A percentile compares a stretch with the other conserved stretches of the same genome.
phyloP scores from a whole-genome alignment of 2,888 invertebrate genomes.

The Caenorhabditis angaria region DNA sequence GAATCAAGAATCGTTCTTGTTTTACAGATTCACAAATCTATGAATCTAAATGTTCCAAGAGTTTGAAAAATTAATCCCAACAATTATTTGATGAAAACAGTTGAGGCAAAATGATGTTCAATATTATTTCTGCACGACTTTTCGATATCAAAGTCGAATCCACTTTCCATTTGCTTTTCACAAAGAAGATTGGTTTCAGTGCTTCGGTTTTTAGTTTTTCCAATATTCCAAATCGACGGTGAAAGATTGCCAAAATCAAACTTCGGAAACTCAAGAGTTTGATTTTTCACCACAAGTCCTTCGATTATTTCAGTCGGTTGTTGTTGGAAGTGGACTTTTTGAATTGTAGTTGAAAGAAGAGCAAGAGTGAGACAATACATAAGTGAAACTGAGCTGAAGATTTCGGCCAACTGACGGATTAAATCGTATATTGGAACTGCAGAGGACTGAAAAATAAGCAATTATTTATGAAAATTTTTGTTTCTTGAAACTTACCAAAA shows the following conservation, averaged over 20 bases:
- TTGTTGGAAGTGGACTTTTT: constrained; percentile 8
- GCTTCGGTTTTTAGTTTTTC: background rate
- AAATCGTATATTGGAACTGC: constrained; percentile 28
- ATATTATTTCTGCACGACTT: background rate
- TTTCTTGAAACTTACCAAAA: constrained; percentile 23
- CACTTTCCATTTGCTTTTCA: background rate
- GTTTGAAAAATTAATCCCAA: too few species aligned
- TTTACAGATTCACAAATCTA: too few species aligned
- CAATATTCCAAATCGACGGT: background rate
- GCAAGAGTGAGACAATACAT: constrained; percentile 42
- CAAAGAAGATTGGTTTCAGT: too few species aligned
- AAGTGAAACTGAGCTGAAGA: constrained; percentile 37
- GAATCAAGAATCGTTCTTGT: too few species aligned
- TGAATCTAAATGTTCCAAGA: too few species aligned
- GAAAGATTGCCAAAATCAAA: too few species aligned
- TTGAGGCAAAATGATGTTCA: background rate
- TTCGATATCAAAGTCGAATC: background rate
- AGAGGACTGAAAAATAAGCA: constrained; percentile 22
- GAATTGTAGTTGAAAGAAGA: constrained; percentile 25
- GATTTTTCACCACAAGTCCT: background rate
- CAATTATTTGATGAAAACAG: constrained; percentile 2
- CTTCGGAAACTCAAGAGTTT: background rate
- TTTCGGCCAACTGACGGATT: constrained; percentile 28
- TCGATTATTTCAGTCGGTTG: background rate
- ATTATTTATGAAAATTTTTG: background rate